Conservation (phyloP, 2,888 invertebrate genomes). For the Mesorhabditis belari region DNA sequence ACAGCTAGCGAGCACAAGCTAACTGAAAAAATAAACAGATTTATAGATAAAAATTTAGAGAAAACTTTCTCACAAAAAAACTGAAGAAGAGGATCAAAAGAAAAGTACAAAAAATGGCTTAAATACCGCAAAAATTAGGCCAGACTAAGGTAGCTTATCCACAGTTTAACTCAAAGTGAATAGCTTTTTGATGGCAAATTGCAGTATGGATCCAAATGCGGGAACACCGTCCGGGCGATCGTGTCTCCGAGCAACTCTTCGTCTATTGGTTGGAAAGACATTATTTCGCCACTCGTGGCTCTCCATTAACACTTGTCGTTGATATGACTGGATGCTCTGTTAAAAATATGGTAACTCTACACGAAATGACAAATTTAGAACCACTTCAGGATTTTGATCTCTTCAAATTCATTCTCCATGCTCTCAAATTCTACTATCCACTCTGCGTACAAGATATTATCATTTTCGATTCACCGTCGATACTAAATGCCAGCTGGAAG, state of each 20-base stretch:
- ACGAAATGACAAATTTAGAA: neutral
- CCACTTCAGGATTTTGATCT: slow-evolving; percentile 39
- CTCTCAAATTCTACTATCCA: slow-evolving; percentile 47
- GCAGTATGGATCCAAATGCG: slow-evolving; percentile 46
- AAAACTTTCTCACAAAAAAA: no score
- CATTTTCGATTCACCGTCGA: slow-evolving; percentile 38
- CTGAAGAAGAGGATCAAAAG: no score
- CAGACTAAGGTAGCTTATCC: no score
- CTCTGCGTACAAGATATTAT: slow-evolving; percentile 28
- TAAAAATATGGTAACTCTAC: slow-evolving; percentile 36
- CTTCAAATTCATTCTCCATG: slow-evolving; percentile 44
- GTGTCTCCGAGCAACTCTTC: slow-evolving; percentile 33
- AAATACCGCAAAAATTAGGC: no score
- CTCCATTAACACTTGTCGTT: slow-evolving; percentile 36
- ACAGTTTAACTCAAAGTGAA: no score
- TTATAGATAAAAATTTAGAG: no score
- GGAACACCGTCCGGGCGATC: slow-evolving; percentile 27
- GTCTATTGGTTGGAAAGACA: slow-evolving; percentile 49
- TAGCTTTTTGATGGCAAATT: no score
- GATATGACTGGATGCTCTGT: slow-evolving; percentile 37
- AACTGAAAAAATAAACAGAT: no score
- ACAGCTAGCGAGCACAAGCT: no score
- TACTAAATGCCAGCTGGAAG: slow-evolving; percentile 44
- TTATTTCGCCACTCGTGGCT: slow-evolving; percentile 33
- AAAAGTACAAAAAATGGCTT: no score